phyloP scores from a whole-genome alignment of 2,113 vertebrate species.

The Arothron firmamentum region DNA sequence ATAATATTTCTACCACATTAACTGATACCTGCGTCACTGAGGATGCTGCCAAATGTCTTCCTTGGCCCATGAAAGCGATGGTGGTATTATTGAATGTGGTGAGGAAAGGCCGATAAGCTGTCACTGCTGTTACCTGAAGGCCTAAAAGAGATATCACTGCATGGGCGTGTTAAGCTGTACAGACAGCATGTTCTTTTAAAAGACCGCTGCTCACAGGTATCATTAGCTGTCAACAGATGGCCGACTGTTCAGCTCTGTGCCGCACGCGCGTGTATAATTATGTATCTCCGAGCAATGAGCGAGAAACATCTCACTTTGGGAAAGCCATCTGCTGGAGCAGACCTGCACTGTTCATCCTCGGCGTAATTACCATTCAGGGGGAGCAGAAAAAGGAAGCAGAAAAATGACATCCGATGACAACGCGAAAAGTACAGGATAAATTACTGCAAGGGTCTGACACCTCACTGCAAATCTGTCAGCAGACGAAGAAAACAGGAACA shows the following conservation, averaged over 20 bases:
- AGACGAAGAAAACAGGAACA: conserved; percentile 37
- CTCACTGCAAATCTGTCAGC: conserved; percentile 47
- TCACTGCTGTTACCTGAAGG: conserved; percentile 32
- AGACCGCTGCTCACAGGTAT: conserved; percentile 70
- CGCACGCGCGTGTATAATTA: conserved; percentile 54
- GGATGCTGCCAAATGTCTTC: conserved; percentile 23
- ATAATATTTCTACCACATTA: conserved; percentile 26
- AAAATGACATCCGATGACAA: conserved; percentile 57
- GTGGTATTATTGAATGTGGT: conserved; percentile 26
- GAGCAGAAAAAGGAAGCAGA: conserved; percentile 46
- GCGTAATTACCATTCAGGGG: conserved; percentile 63
- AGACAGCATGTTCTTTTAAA: conserved; percentile 62
- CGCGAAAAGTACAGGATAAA: conserved; percentile 32
- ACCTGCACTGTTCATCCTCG: conserved; percentile 68
- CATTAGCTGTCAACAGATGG: conserved; percentile 71
- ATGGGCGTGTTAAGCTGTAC: conserved; percentile 52
- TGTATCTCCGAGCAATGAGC: conserved; percentile 62
- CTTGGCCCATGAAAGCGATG: conserved; percentile 19
- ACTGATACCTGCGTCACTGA: conserved; percentile 23
- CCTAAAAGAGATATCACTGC: conserved; percentile 57
- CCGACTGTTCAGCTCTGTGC: conserved; percentile 10
- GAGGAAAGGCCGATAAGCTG: conserved; percentile 23
- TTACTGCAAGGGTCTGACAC: conserved; percentile 40
- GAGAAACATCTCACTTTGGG: conserved; percentile 65
- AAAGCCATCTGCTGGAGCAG: conserved; percentile 75